Evolutionary conservation across 53 echinoderm and acorn worm genomes (phyloP).

Genomic region (Crossaster papposus): DNA sequence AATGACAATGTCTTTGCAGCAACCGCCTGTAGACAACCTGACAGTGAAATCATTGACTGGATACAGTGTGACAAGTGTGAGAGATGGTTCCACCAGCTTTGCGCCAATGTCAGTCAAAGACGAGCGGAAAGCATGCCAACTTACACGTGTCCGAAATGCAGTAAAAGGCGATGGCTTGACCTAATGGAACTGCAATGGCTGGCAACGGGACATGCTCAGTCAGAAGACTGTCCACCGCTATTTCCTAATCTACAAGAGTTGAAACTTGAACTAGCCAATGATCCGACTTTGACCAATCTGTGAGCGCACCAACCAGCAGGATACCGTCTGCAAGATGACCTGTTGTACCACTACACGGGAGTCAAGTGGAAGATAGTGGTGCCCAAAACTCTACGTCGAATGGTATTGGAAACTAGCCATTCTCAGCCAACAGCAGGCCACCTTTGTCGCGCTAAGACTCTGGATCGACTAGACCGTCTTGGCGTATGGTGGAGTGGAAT

Average conservation of each 20-base stretch:
- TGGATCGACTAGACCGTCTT: slow-evolving; percentile 32
- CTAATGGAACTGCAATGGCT: background rate
- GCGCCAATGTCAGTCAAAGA: background rate
- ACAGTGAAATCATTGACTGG: background rate
- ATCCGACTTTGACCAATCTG: background rate
- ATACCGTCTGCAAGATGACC: background rate
- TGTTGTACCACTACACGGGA: slow-evolving; percentile 2
- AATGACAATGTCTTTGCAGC: too few relatives aligned
- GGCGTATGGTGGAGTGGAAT: slow-evolving; percentile 41
- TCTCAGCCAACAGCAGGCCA: slow-evolving; percentile 54
- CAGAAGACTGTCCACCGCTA: background rate
- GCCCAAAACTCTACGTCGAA: background rate
- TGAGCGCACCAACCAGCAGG: background rate
- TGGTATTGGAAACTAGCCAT: slow-evolving; percentile 29
- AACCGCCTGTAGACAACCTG: background rate
- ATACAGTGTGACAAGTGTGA: too few relatives aligned
- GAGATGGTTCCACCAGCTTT: background rate
- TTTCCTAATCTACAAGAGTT: background rate
- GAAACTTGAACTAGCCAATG: background rate
- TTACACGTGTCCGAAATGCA: background rate
- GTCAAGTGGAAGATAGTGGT: background rate
- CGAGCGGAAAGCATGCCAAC: background rate
- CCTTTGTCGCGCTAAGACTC: slow-evolving; percentile 65
- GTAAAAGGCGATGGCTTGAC: background rate
- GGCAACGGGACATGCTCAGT: background rate